A percentile compares a stretch with the other conserved stretches of the same genome.
phyloP scores from a whole-genome alignment of 2,888 invertebrate species.

The Ceriagrion tenellum region DNA sequence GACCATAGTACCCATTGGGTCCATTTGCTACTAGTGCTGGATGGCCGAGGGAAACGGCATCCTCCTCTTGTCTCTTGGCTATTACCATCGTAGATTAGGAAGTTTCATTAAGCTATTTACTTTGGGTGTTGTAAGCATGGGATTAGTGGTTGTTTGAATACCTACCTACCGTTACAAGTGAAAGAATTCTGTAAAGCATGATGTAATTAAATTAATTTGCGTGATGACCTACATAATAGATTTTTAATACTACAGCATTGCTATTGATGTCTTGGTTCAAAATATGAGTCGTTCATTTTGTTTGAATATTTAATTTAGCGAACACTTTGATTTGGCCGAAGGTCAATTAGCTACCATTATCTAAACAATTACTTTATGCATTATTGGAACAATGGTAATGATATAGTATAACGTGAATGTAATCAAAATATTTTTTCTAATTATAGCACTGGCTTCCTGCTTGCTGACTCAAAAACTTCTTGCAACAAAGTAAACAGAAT shows the following conservation, averaged over 20 bases:
- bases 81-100: background rate
- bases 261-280: background rate
- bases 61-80: background rate
- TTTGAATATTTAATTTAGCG: background rate
- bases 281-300: background rate
- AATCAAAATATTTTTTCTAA: background rate
- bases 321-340: background rate
- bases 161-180: slow-evolving; percentile 29
- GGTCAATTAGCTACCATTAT: background rate
- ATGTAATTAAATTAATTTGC: slow-evolving; percentile 3
- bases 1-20: background rate
- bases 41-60: background rate
- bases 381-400: background rate
- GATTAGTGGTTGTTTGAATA: slow-evolving; percentile 42
- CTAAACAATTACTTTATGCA: background rate
- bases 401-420: background rate
- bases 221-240: slow-evolving; percentile 13
- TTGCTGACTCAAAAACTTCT: background rate
- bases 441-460: background rate
- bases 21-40: background rate
- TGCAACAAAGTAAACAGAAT: background rate
- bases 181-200: slow-evolving; percentile 45
- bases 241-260: background rate
- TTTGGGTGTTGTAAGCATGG: background rate
- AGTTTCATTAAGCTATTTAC: too few relatives aligned